phyloP scores from a whole-genome alignment of 2,113 vertebrate species.

The Esox niger region DNA sequence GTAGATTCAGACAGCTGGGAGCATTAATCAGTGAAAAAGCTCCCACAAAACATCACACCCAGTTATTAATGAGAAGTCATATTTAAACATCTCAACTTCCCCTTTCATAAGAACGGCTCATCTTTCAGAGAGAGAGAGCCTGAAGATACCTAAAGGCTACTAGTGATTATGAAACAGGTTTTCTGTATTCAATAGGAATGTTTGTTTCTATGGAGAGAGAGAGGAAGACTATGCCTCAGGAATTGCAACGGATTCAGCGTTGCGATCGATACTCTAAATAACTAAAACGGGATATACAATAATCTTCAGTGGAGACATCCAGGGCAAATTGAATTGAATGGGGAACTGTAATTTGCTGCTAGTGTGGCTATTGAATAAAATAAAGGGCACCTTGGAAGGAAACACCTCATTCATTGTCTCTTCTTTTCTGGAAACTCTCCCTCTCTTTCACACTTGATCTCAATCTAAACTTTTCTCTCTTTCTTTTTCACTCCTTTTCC shows the following conservation, averaged over 20 bases:
- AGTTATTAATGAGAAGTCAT: constrained; percentile 47
- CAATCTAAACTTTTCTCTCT: not conserved
- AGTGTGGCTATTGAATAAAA: not conserved
- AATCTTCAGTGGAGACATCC: not conserved
- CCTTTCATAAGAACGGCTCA: no score
- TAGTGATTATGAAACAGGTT: no score
- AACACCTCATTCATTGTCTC: not conserved
- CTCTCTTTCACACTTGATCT: not conserved
- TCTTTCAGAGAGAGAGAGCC: no score
- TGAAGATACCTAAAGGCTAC: no score
- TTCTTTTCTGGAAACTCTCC: not conserved
- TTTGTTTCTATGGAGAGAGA: not conserved
- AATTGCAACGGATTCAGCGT: not conserved
- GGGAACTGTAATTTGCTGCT: not conserved
- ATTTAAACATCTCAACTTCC: constrained; percentile 31
- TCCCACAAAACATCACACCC: constrained; percentile 36
- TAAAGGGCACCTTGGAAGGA: not conserved
- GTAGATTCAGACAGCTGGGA: constrained; percentile 30
- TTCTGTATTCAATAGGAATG: no score
- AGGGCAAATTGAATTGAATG: not conserved
- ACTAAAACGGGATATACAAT: constrained; percentile 1
- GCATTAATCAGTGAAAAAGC: constrained; percentile 52
- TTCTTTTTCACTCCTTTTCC: constrained; percentile 39
- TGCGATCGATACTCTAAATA: not conserved
- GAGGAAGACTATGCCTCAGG: not conserved